Conservation (phyloP, 2,888 invertebrate species). For the Ormyrus labotus region DNA sequence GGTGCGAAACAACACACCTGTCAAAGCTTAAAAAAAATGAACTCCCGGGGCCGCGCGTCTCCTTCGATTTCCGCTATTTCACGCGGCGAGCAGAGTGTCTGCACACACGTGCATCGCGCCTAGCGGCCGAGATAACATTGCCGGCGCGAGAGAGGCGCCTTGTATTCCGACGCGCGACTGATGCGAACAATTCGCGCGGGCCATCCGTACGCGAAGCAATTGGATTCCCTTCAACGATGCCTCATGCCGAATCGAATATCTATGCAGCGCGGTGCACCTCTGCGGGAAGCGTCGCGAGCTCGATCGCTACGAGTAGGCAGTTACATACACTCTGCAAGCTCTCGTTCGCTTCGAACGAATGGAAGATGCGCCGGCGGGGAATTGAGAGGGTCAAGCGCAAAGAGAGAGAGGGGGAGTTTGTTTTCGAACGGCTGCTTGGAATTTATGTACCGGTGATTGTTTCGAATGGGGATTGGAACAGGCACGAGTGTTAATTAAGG, state of each 20-base stretch:
- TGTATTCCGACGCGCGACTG: slow-evolving; percentile 14
- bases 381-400: too few species aligned
- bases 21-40: neutral
- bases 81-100: neutral
- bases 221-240: slow-evolving; percentile 30
- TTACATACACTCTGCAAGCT: too few species aligned
- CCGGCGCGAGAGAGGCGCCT: neutral
- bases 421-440: too few species aligned
- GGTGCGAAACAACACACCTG: neutral
- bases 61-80: neutral
- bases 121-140: slow-evolving; percentile 1
- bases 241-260: slow-evolving; percentile 22
- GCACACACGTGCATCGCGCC: neutral
- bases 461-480: too few species aligned
- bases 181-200: slow-evolving; percentile 27
- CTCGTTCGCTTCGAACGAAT: too few species aligned
- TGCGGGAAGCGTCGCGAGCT: neutral
- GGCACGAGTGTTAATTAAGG: too few species aligned
- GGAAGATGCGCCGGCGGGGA: too few species aligned
- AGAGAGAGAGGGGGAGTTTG: too few species aligned
- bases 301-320: too few species aligned
- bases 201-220: slow-evolving; percentile 21
- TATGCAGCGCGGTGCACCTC: neutral
- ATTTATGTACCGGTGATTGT: too few species aligned
- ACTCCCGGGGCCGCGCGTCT: neutral